Evolutionary conservation across 2,888 invertebrate species (phyloP), one percentile per base, ranked within the genome.

Genomic region (Stratiomys singularior): DNA sequence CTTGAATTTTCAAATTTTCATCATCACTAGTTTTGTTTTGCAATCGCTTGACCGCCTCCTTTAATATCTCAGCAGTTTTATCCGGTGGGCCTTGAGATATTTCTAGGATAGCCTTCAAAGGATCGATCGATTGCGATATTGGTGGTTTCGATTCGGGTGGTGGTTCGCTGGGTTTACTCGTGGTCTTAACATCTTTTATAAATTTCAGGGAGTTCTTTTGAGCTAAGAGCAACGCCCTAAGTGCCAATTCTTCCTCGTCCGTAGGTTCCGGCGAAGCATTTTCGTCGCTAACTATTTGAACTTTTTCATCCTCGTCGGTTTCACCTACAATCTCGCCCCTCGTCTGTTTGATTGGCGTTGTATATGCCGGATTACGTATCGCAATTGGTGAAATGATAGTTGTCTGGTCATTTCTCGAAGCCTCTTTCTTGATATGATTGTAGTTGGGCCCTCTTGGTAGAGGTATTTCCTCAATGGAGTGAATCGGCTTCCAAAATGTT

Each of bases 1-100:
- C 52, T 52, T 13, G 15, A 23, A 30, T 60, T 58, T 18, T 18
- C 52, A 52, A 13, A 4, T 52, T 2, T 37, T 77, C 47, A 56
- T 69, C 76, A 52, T 4, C 9, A 56, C 15, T 56, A 3, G 11
- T 28, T 60, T 60, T 74, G 13, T 77, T 77, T 72, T 78, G 83
- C 21, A 87, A 81, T 1, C 87, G 83, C 13, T 83, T 84, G 0
- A 87, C 84, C 3, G 87, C 87, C 79, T 85, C 84, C 78, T 86
- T 86, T 0, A 87, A 81, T n/a, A 86, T 77, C 5, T 74, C 37
- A 60, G 77, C 77, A 1, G 76, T 72, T 79, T 82, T 81, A 56
- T 72, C 78, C 37, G 78, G 56, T 60, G 79, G 64, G 77, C 23
- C 79, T 74, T 7, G 72, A 71, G 37, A 23, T 25, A 74, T 74